Conservation (phyloP, 2,113 vertebrate species). For the Tragulus kanchil region DNA sequence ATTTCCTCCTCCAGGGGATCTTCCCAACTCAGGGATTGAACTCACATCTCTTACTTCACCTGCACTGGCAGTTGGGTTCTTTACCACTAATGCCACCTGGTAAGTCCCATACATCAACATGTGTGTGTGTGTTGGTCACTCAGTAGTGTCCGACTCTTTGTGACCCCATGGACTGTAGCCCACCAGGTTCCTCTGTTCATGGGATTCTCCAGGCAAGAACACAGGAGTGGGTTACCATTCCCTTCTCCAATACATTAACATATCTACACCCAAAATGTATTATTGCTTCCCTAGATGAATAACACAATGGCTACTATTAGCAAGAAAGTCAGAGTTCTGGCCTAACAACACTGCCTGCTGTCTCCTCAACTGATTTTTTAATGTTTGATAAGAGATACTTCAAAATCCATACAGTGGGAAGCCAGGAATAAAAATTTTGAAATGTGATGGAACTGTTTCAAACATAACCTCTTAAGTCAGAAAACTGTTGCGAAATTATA, state of each 20-base stretch:
- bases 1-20: not conserved
- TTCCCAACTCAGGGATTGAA: not conserved
- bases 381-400: not conserved
- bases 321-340: not conserved
- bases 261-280: conserved; percentile 37
- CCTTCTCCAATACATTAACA: not conserved
- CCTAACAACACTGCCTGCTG: not conserved
- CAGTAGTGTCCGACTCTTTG: too few relatives aligned
- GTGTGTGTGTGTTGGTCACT: too few relatives aligned
- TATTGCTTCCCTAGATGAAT: conserved; percentile 62
- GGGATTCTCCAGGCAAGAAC: too few relatives aligned
- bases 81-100: not conserved
- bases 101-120: not conserved
- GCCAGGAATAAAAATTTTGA: conserved; percentile 17
- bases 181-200: too few relatives aligned
- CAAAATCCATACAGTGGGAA: not conserved
- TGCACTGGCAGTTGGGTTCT: not conserved
- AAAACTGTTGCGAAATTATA: not conserved
- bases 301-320: conserved; percentile 59
- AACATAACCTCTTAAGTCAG: not conserved
- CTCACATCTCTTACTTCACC: not conserved
- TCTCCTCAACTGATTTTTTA: not conserved
- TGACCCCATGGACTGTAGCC: too few relatives aligned
- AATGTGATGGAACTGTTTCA: conserved; percentile 1
- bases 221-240: too few relatives aligned